phyloP scores from a whole-genome alignment of 2,888 invertebrate genomes.

The Sarcophaga caerulescens region DNA sequence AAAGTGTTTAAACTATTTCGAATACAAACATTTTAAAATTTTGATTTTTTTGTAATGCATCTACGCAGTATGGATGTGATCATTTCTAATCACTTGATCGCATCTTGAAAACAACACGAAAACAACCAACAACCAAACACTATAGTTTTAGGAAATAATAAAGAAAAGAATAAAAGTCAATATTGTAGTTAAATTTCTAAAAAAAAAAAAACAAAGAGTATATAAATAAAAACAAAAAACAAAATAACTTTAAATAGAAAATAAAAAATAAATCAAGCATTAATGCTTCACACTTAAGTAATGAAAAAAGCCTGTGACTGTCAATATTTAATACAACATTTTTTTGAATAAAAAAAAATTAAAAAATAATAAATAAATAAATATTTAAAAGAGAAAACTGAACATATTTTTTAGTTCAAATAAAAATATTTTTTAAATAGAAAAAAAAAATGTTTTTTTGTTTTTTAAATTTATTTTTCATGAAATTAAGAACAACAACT shows the following conservation, averaged over 20 bases:
- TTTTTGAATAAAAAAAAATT: conserved; percentile 44
- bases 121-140: conserved; percentile 2
- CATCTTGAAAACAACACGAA: neutral
- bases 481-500: conserved; percentile 14
- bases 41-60: no score
- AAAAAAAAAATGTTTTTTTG: conserved; percentile 10
- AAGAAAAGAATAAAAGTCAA: conserved; percentile 31
- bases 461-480: neutral
- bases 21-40: no score
- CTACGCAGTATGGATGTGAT: no score
- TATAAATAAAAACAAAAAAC: neutral
- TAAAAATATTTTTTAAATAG: conserved; percentile 52
- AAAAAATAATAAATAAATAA: conserved; percentile 40
- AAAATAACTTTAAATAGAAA: conserved; percentile 35
- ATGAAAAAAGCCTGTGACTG: conserved; percentile 77
- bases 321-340: conserved; percentile 75
- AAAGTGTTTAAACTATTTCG: no score
- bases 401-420: conserved; percentile 57
- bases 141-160: neutral
- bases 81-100: neutral
- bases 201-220: conserved; percentile 43
- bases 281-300: conserved; percentile 72
- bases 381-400: conserved; percentile 36
- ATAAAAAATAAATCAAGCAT: conserved; percentile 39
- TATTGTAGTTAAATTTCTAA: conserved; percentile 65